phyloP scores from a whole-genome alignment of 2,888 invertebrate species.

The Andrena chrysosceles region DNA sequence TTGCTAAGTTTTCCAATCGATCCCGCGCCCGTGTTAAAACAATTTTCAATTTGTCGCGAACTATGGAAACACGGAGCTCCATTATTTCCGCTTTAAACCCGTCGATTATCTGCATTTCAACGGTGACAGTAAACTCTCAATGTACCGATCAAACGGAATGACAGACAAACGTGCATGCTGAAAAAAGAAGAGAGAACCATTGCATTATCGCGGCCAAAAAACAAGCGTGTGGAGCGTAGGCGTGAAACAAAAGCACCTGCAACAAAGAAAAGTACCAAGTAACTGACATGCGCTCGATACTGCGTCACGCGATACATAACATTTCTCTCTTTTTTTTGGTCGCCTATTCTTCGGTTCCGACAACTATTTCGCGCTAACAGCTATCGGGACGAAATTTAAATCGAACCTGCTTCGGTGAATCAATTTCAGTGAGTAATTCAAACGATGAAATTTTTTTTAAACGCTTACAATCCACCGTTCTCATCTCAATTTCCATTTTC shows the following conservation, averaged over 20 bases:
- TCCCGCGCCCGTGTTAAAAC: neutral
- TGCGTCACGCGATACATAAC: constrained; percentile 13
- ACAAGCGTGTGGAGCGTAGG: constrained; percentile 2
- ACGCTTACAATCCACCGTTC: neutral
- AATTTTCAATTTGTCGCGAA: neutral
- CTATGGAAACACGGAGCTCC: neutral
- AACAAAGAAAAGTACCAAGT: constrained; percentile 31
- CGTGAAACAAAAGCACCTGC: constrained; percentile 25
- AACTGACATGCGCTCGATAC: constrained; percentile 26
- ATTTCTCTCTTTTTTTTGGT: neutral
- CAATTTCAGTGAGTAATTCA: constrained; percentile 33
- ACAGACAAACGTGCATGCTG: neutral
- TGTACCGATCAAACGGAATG: constrained; percentile 19
- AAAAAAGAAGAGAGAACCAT: neutral
- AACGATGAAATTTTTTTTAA: constrained; percentile 6
- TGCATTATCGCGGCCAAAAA: constrained; percentile 8
- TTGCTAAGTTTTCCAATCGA: neutral
- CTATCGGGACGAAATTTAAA: constrained; percentile 30
- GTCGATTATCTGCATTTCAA: constrained; percentile 9
- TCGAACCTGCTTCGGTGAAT: constrained; percentile 22
- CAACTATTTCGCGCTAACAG: constrained; percentile 1
- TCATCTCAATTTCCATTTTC: neutral
- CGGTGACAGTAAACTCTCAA: constrained; percentile 15
- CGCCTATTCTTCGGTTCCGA: constrained; percentile 12
- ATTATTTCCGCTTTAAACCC: neutral